Percentiles rank a stretch among this genome's conserved stretches.
phyloP scores from a whole-genome alignment of 2,888 invertebrate species.

The Heliconius erato region DNA sequence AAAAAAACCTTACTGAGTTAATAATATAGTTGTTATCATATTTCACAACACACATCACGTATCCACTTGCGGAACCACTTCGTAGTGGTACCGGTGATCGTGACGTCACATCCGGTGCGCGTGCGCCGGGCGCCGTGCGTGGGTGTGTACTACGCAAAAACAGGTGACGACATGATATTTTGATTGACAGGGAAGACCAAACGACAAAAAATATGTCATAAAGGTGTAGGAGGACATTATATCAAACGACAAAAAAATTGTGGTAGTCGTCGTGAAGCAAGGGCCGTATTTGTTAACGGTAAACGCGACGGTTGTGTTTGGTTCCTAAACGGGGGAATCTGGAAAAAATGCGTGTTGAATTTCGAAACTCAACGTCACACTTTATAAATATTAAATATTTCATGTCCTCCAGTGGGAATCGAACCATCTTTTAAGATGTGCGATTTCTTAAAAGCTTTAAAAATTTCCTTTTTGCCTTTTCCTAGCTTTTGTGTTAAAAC shows the following conservation, averaged over 20 bases:
- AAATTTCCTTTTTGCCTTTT: no score
- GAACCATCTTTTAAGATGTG: neutral
- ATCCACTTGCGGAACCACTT: slow-evolving; percentile 56
- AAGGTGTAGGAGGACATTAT: no score
- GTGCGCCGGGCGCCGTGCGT: slow-evolving; percentile 25
- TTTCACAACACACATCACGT: slow-evolving; percentile 40
- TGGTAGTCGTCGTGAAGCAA: no score
- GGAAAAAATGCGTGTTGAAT: neutral
- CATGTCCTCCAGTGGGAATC: neutral
- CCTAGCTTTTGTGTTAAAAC: no score
- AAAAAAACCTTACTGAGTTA: slow-evolving; percentile 2
- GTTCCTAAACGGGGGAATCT: no score
- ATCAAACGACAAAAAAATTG: no score
- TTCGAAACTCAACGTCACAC: neutral
- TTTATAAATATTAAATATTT: neutral
- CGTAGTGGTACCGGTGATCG: slow-evolving; percentile 64
- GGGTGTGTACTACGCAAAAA: slow-evolving; percentile 27
- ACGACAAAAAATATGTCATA: neutral
- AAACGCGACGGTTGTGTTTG: no score
- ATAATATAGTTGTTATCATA: slow-evolving; percentile 7
- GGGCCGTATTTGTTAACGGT: no score
- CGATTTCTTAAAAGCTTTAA: no score
- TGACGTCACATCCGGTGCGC: slow-evolving; percentile 60
- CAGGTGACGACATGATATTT: slow-evolving; percentile 28
- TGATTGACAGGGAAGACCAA: neutral